Conservation (phyloP, 2,113 vertebrate species). For the Neopipo cinnamomea region DNA sequence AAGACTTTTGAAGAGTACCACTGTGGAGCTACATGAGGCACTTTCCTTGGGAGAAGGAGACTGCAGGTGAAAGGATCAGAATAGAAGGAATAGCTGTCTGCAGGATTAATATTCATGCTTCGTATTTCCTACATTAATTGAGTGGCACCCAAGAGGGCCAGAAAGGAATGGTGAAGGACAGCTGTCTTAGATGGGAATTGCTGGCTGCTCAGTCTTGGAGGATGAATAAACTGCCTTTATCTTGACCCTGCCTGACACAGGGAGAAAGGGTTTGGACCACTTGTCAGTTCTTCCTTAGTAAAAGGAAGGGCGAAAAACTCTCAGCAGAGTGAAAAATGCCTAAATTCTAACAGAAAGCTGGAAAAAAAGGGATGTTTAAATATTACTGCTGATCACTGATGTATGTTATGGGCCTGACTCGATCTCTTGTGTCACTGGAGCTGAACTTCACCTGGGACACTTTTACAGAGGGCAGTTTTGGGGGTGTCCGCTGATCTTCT, state of each 20-base stretch:
- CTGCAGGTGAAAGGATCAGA: not conserved
- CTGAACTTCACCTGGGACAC: not conserved
- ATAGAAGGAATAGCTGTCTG: not conserved
- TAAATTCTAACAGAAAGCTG: not conserved
- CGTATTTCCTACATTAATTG: not conserved
- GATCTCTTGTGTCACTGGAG: not conserved
- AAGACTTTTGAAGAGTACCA: not conserved
- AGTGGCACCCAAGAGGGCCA: not conserved
- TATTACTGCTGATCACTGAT: not conserved
- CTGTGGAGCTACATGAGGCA: accelerated
- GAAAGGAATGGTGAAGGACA: not conserved
- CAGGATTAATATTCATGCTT: not conserved
- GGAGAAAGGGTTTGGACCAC: not conserved
- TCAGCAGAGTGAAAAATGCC: not conserved
- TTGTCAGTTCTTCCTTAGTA: not conserved
- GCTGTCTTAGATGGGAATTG: not conserved
- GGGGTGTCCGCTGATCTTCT: not conserved
- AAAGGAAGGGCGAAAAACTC: not conserved
- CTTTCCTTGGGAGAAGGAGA: not conserved
- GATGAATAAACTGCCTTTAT: not conserved
- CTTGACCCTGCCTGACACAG: not conserved
- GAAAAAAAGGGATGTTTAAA: not conserved
- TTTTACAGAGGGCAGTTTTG: not conserved
- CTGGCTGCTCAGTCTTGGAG: not conserved
- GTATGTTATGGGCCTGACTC: not conserved